Percentiles rank a stretch among this genome's conserved stretches.
phyloP scores from a whole-genome alignment of 2,888 invertebrate genomes.

The Synergus japonicus region DNA sequence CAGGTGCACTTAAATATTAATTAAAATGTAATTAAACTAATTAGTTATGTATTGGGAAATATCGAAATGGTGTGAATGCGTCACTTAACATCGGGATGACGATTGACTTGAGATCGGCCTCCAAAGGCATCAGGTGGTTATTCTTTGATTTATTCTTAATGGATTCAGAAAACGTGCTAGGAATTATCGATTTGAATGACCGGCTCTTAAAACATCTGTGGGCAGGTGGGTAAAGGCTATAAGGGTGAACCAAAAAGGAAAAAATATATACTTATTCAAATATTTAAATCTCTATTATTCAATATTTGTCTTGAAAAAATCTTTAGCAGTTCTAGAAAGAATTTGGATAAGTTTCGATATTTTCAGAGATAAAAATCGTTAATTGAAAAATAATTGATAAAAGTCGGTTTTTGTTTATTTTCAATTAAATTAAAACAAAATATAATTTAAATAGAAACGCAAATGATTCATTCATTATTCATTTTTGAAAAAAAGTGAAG shows the following conservation, averaged over 20 bases:
- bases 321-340: neutral
- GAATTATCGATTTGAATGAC: neutral
- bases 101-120: slow-evolving; percentile 3
- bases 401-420: no score
- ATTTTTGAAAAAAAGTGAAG: no score
- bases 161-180: neutral
- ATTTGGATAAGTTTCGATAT: neutral
- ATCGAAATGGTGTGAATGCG: slow-evolving; percentile 2
- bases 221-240: no score
- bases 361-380: neutral
- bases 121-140: neutral
- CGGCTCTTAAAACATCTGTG: neutral
- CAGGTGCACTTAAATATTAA: neutral
- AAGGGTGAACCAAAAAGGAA: neutral
- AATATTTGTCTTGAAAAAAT: neutral
- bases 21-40: neutral
- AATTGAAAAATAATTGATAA: no score
- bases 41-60: neutral
- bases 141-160: neutral
- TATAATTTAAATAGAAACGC: no score
- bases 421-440: no score
- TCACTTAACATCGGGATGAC: neutral
- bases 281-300: neutral
- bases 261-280: neutral
- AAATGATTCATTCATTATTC: no score